Evolutionary conservation across 2,888 invertebrate species (phyloP), one percentile per base, ranked within the genome.

Genomic region (Polymixis flavicincta): DNA sequence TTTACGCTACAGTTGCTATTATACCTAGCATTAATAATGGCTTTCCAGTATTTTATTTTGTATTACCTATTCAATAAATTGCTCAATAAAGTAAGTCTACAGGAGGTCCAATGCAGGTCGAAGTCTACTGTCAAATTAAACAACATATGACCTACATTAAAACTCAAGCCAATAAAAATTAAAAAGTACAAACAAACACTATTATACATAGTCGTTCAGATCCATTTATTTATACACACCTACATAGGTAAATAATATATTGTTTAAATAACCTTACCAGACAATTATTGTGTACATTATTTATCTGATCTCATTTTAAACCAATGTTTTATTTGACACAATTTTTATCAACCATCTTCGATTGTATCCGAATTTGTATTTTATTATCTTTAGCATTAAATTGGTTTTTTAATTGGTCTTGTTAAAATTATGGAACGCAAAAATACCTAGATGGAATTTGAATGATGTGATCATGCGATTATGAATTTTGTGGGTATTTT

Each of bases 1-100:
- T n/a, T n/a, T n/a, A n/a, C n/a, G n/a, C n/a, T n/a, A n/a, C n/a
- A n/a, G n/a, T n/a, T 25, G 25, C 22, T 48, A 32, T 22, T 55
- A 25, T 72, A 25, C 25, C 17, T 45, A 32, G 28, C 14, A 63
- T 11, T 32, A 74, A 14, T 19, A 77, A 45, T 32, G 19, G 22
- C 5, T 52, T 63, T 25, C 0, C 28, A 67, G 22, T 48, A 7
- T 55, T 67, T 50, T 3, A 3, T 69, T 79, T 28, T 48, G 25
- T 13, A 4, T 7, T 9, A 7, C 14, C 11, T 45, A 42, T 48
- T 25, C 1, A 37, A 8, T 42, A 2, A 57, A 70, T 14, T 6
- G 17, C 9, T 50, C 5, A 57, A 28, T 79, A 42, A 79, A 75
- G 13, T 37, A 22, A 54, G 25, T 57, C 9, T 5, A 13, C 13